A percentile compares a stretch with the other conserved stretches of the same genome.
Evolutionary conservation across 2,797 vertebrate genomes (phyloP).

Genomic region (Lerista edwardsae): DNA sequence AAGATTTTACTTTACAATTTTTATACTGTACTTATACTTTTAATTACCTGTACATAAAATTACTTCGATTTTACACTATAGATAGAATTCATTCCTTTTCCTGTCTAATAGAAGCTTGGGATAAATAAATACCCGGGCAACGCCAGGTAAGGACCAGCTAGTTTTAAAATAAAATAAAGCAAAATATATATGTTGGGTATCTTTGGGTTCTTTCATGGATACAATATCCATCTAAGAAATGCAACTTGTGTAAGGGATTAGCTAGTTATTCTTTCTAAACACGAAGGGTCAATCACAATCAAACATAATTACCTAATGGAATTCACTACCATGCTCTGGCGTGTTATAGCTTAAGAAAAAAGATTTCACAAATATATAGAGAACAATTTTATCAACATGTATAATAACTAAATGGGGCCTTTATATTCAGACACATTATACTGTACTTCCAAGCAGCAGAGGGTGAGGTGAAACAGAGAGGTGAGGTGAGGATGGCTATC

Average conservation of each 20-base stretch:
- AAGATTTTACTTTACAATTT: too few species aligned
- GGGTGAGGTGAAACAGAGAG: too few species aligned
- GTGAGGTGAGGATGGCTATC: too few species aligned
- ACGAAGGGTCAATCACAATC: background rate
- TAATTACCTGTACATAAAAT: too few species aligned
- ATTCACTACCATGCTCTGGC: background rate
- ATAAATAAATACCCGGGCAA: too few species aligned
- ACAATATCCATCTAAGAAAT: background rate
- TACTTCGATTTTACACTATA: too few species aligned
- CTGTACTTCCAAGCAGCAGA: background rate
- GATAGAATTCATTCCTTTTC: too few species aligned
- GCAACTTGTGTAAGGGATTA: background rate
- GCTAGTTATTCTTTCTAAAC: background rate
- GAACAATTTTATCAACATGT: background rate
- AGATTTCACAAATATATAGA: background rate
- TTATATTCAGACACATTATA: background rate
- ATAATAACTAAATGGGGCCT: background rate
- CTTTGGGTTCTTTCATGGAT: background rate
- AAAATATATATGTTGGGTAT: too few species aligned
- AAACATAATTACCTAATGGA: conserved; percentile 1
- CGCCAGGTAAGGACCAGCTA: too few species aligned
- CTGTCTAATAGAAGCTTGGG: too few species aligned
- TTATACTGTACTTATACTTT: too few species aligned
- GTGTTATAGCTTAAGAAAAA: background rate
- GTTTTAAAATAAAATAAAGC: too few species aligned